Evolutionary conservation across 37 sponge, comb jelly and placozoan species (phyloP).

Genomic region (Beroe ovata): DNA sequence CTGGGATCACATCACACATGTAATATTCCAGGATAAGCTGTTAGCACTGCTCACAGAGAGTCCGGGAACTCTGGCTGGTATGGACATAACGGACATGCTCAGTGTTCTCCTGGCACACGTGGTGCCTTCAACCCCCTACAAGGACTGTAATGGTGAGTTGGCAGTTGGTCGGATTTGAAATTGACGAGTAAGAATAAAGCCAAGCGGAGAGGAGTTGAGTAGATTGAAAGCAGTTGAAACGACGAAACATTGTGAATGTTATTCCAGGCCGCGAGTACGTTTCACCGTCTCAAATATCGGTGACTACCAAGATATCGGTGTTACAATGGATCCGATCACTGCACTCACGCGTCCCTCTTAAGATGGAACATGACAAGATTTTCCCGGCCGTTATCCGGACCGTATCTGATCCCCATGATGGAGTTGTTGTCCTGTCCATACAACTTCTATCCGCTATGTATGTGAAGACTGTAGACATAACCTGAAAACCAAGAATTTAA

Average conservation of each 20-base stretch:
- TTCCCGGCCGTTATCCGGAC: conserved; percentile 54
- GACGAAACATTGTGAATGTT: too few relatives aligned
- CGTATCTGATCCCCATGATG: conserved; percentile 51
- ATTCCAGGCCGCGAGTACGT: conserved; percentile 25
- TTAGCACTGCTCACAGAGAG: conserved; percentile 17
- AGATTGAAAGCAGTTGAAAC: too few relatives aligned
- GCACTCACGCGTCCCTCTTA: conserved; percentile 43
- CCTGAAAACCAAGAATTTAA: too few relatives aligned
- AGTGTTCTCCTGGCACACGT: conserved; percentile 48
- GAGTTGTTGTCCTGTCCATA: conserved; percentile 51
- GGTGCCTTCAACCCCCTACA: conserved; percentile 11
- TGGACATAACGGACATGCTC: conserved; percentile 50
- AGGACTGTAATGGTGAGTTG: not conserved
- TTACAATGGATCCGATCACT: conserved; percentile 49
- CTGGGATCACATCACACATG: too few relatives aligned
- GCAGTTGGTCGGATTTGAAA: too few relatives aligned
- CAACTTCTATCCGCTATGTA: conserved; percentile 46
- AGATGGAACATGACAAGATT: conserved; percentile 26
- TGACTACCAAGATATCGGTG: conserved; percentile 41
- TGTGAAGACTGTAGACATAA: too few relatives aligned
- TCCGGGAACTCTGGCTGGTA: not conserved
- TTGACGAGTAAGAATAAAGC: too few relatives aligned
- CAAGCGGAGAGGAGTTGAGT: too few relatives aligned
- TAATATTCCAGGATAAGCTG: conserved; percentile 12
- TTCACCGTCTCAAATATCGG: conserved; percentile 22